These are phyloP conservation scores for Apogon hyalosoma DNA, from an alignment of 2,797 vertebrate genomes.

Conservation along the genomic window DNA sequence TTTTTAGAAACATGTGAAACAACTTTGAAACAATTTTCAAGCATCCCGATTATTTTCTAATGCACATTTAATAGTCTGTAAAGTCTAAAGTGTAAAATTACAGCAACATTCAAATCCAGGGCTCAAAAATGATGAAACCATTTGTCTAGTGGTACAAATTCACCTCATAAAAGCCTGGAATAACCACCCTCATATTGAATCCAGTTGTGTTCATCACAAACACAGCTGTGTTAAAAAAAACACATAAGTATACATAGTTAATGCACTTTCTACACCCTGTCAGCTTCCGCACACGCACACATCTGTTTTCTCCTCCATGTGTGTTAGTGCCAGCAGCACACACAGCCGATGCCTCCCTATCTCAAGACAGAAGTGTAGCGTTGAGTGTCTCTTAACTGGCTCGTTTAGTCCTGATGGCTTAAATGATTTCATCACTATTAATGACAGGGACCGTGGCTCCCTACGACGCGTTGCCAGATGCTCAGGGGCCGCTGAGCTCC, in stretches of 20 bases:
- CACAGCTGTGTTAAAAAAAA: conserved; percentile 13
- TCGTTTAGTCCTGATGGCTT: conserved; percentile 99
- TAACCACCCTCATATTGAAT: conserved; percentile 12
- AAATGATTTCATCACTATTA: conserved; percentile 99
- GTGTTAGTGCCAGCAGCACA: conserved; percentile 46
- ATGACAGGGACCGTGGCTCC: conserved; percentile 94
- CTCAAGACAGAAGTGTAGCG: conserved; percentile 87
- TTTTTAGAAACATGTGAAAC: neutral
- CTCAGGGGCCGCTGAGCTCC: conserved; percentile 89
- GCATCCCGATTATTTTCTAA: neutral
- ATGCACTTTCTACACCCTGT: conserved; percentile 44
- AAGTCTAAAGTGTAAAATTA: neutral
- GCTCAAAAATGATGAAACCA: neutral
- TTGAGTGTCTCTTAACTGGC: conserved; percentile 95
- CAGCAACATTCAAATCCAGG: neutral
- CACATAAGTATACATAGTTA: conserved; percentile 22
- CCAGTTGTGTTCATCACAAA: conserved; percentile 29
- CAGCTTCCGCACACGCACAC: conserved; percentile 39
- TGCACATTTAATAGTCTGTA: neutral
- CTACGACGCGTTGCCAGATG: conserved; percentile 94
- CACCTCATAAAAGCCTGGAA: conserved; percentile 1
- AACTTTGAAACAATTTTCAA: neutral
- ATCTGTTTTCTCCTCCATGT: conserved; percentile 60
- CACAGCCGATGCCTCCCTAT: conserved; percentile 57
- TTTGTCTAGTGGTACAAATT: conserved; percentile 7